phyloP scores from a whole-genome alignment of 2,888 invertebrate species.

The Asteroscopus sphinx region DNA sequence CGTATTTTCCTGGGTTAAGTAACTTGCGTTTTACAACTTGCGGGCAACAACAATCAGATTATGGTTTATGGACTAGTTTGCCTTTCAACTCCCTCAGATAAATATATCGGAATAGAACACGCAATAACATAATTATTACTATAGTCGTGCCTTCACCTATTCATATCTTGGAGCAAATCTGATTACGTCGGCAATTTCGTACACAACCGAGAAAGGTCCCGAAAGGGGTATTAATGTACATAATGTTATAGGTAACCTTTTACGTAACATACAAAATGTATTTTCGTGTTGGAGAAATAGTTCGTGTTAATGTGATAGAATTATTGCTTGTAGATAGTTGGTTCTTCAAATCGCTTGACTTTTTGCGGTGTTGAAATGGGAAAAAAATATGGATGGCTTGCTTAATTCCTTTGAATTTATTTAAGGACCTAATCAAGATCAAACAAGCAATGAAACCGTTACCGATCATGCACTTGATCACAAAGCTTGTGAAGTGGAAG shows the following conservation, averaged over 20 bases:
- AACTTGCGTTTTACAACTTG: neutral
- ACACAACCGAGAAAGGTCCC: slow-evolving; percentile 16
- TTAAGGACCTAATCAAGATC: too few relatives aligned
- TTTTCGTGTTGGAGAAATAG: slow-evolving; percentile 3
- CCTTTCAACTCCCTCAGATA: slow-evolving; percentile 9
- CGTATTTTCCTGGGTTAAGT: neutral
- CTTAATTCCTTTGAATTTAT: too few relatives aligned
- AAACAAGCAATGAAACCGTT: too few relatives aligned
- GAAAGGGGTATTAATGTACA: slow-evolving; percentile 11
- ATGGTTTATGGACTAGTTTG: slow-evolving; percentile 2
- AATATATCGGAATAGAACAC: slow-evolving; percentile 6
- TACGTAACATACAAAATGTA: slow-evolving; percentile 6
- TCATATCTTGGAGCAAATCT: slow-evolving; percentile 37
- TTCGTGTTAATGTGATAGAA: neutral
- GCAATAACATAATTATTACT: slow-evolving; percentile 21
- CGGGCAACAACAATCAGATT: neutral
- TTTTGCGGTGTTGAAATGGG: neutral
- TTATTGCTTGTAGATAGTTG: neutral
- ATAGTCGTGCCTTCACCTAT: slow-evolving; percentile 27
- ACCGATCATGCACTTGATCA: too few relatives aligned
- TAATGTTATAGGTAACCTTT: slow-evolving; percentile 4
- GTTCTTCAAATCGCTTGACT: neutral
- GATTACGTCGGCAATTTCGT: slow-evolving; percentile 42
- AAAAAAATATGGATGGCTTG: too few relatives aligned
- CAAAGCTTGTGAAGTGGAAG: too few relatives aligned